Evolutionary conservation across 2,888 invertebrate genomes (phyloP).

Genomic region (Pseudococcus jackbeardsleyi): DNA sequence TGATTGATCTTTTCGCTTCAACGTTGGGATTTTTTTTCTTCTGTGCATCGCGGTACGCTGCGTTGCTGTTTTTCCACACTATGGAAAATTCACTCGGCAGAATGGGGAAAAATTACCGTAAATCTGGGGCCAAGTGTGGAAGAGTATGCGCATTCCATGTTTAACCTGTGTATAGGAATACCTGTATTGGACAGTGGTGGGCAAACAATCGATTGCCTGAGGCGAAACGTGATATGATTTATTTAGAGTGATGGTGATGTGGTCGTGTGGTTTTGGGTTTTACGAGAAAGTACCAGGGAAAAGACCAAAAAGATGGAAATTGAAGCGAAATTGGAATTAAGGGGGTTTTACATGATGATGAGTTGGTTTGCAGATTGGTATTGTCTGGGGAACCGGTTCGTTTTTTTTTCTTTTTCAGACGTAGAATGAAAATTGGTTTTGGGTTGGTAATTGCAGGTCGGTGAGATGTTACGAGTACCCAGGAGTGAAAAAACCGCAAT

Average conservation of each 20-base stretch:
- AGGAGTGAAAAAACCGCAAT: no score
- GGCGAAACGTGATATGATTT: not conserved
- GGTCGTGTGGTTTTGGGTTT: not conserved
- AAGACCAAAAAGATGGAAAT: not conserved
- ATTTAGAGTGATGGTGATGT: not conserved
- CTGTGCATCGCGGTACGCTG: not conserved
- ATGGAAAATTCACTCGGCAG: not conserved
- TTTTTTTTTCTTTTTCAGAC: no score
- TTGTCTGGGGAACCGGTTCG: no score
- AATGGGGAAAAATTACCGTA: conserved; percentile 6
- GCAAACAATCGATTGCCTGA: not conserved
- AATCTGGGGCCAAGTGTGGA: not conserved
- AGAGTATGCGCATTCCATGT: not conserved
- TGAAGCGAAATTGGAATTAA: no score
- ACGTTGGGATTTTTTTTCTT: not conserved
- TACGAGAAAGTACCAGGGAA: not conserved
- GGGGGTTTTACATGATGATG: no score
- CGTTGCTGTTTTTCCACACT: not conserved
- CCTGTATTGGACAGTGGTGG: not conserved
- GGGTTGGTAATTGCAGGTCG: no score
- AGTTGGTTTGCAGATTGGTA: no score
- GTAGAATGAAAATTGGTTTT: no score
- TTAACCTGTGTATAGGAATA: not conserved
- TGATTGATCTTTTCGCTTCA: conserved; percentile 25
- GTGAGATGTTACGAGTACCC: no score